Evolutionary conservation across 2,113 vertebrate genomes (phyloP).

Genomic region (Maccullochella peelii): DNA sequence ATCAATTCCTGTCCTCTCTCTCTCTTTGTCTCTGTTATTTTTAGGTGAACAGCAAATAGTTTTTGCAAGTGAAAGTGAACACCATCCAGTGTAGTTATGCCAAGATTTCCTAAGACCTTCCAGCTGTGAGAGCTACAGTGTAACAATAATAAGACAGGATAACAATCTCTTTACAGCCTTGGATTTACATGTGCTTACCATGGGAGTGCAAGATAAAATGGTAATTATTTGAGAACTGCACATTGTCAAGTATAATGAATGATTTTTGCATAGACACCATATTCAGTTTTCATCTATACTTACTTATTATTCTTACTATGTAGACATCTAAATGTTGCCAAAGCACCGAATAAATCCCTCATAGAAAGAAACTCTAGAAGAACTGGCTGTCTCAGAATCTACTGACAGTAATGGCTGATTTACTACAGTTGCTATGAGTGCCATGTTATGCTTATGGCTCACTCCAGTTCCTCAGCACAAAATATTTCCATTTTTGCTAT

Average conservation of each 20-base stretch:
- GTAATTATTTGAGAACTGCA: slow-evolving; percentile 36
- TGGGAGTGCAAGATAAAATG: slow-evolving; percentile 31
- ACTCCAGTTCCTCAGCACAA: slow-evolving; percentile 1
- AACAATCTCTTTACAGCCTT: slow-evolving; percentile 49
- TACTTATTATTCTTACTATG: no score
- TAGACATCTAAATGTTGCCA: slow-evolving; percentile 12
- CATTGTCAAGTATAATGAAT: neutral
- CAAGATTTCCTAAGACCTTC: slow-evolving; percentile 65
- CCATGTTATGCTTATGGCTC: slow-evolving; percentile 18
- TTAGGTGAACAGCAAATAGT: slow-evolving; percentile 69
- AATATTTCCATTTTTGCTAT: neutral
- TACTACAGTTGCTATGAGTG: slow-evolving; percentile 8
- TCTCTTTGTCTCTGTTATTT: slow-evolving; percentile 60
- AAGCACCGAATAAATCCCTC: slow-evolving; percentile 12
- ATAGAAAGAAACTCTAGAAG: neutral
- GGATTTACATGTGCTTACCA: slow-evolving; percentile 58
- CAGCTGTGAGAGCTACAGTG: slow-evolving; percentile 63
- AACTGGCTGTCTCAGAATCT: neutral
- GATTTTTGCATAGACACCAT: neutral
- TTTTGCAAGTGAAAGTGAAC: slow-evolving; percentile 68
- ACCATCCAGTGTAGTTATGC: slow-evolving; percentile 44
- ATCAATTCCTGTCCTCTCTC: slow-evolving; percentile 48
- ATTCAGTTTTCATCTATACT: no score
- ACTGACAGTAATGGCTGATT: slow-evolving; percentile 19
- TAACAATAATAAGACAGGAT: slow-evolving; percentile 52